phyloP scores from a whole-genome alignment of 2,888 invertebrate genomes.

The Aphelenchoides bicaudatus region DNA sequence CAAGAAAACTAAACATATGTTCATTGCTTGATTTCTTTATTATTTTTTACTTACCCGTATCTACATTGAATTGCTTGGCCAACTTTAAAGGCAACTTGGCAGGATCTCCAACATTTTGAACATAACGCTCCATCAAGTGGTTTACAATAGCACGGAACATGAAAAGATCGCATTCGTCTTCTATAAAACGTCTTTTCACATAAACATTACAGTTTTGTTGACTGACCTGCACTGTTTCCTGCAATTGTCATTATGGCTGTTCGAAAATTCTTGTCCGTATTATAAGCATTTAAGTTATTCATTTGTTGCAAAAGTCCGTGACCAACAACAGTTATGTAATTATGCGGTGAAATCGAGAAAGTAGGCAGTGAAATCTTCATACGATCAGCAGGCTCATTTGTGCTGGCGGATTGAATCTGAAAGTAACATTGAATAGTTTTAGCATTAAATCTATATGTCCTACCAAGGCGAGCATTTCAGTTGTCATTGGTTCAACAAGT shows the following conservation, averaged over 20 bases:
- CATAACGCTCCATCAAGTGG: slow-evolving; percentile 31
- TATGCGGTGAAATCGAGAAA: slow-evolving; percentile 39
- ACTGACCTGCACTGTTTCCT: slow-evolving; percentile 23
- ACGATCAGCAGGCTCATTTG: slow-evolving; percentile 19
- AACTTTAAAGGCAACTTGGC: slow-evolving; percentile 26
- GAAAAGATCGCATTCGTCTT: slow-evolving; percentile 43
- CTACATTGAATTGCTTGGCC: slow-evolving; percentile 37
- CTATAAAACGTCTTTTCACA: slow-evolving; percentile 27
- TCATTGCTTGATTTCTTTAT: neutral
- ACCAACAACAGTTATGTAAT: slow-evolving; percentile 42
- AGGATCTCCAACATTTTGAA: slow-evolving; percentile 36
- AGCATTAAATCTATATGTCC: neutral
- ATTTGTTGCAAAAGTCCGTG: slow-evolving; percentile 38
- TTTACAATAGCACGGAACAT: slow-evolving; percentile 31
- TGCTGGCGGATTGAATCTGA: slow-evolving; percentile 20
- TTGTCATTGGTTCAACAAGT: slow-evolving; percentile 35
- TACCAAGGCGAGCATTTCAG: slow-evolving; percentile 39
- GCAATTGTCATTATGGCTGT: slow-evolving; percentile 29
- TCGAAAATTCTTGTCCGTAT: slow-evolving; percentile 33
- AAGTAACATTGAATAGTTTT: slow-evolving; percentile 8
- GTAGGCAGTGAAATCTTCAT: slow-evolving; percentile 34
- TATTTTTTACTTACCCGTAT: slow-evolving; percentile 28
- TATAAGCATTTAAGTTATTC: slow-evolving; percentile 34
- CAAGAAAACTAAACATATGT: slow-evolving; percentile 34
- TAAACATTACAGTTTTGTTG: slow-evolving; percentile 14